Evolutionary conservation across 2,113 vertebrate species (phyloP).

Genomic region (Chinchilla lanigera): DNA sequence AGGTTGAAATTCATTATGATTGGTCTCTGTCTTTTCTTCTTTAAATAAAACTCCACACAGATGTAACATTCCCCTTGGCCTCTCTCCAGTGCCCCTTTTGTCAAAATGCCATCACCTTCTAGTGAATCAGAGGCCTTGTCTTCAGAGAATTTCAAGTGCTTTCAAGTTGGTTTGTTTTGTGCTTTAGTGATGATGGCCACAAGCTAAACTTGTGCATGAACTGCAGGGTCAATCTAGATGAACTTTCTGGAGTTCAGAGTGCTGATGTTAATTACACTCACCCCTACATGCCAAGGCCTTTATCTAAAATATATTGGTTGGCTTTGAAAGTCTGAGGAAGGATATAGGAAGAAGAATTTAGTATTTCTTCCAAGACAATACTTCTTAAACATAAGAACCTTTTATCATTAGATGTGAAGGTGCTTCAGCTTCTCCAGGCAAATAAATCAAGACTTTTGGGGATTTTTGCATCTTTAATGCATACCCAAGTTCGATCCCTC

Average conservation of each 20-base stretch:
- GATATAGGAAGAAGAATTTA: background rate
- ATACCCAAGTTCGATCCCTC: background rate
- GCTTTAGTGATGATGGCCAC: constrained; percentile 48
- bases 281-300: background rate
- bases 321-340: background rate
- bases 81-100: background rate
- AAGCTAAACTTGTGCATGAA: background rate
- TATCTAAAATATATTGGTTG: background rate
- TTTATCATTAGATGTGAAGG: background rate
- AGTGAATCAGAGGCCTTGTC: constrained; percentile 16
- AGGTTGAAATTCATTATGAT: background rate
- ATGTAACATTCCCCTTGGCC: background rate
- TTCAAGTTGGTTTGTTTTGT: constrained; percentile 45
- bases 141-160: constrained; percentile 61
- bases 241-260: background rate
- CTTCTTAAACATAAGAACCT: background rate
- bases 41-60: constrained; percentile 21
- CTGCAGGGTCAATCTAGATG: constrained; percentile 50
- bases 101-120: constrained; percentile 20
- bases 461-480: background rate
- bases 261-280: background rate
- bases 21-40: background rate
- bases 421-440: background rate
- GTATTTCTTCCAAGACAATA: background rate
- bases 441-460: background rate